phyloP scores from a whole-genome alignment of 2,797 vertebrate species.

The Rhinogobio ventralis region DNA sequence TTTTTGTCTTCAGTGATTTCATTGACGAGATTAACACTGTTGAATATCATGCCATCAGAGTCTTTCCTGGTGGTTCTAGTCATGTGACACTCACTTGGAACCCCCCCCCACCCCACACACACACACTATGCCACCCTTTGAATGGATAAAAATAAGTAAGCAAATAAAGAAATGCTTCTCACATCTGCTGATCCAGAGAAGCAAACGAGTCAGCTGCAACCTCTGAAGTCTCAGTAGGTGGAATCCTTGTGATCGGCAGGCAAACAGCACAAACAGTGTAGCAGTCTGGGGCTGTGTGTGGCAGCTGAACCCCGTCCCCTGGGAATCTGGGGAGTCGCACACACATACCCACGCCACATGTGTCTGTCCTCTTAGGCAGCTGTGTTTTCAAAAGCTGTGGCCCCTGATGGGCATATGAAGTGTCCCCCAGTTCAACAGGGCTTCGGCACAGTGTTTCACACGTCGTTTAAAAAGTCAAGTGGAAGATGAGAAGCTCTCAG shows the following conservation, averaged over 20 bases:
- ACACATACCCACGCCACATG: slow-evolving; percentile 59
- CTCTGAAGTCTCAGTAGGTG: slow-evolving; percentile 65
- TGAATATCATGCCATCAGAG: background rate
- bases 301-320: slow-evolving; percentile 62
- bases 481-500: slow-evolving; percentile 34
- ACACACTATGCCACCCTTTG: slow-evolving; percentile 36
- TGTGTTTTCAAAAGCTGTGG: slow-evolving; percentile 77
- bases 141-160: slow-evolving; percentile 45
- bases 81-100: slow-evolving; percentile 44
- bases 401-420: slow-evolving; percentile 69
- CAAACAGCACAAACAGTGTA: slow-evolving; percentile 70
- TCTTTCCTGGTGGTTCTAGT: background rate
- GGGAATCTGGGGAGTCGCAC: slow-evolving; percentile 63
- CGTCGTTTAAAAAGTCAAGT: slow-evolving; percentile 25
- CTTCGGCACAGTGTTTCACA: slow-evolving; percentile 35
- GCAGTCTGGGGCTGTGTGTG: slow-evolving; percentile 59
- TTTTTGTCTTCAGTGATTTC: background rate
- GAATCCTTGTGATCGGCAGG: slow-evolving; percentile 70
- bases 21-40: background rate
- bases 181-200: slow-evolving; percentile 61
- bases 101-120: no score
- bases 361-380: slow-evolving; percentile 70
- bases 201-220: slow-evolving; percentile 62
- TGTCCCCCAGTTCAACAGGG: slow-evolving; percentile 41
- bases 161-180: slow-evolving; percentile 58